These are phyloP conservation scores for Platichthys stellatus DNA, from an alignment of 2,113 vertebrate species.

Conservation along the genomic window DNA sequence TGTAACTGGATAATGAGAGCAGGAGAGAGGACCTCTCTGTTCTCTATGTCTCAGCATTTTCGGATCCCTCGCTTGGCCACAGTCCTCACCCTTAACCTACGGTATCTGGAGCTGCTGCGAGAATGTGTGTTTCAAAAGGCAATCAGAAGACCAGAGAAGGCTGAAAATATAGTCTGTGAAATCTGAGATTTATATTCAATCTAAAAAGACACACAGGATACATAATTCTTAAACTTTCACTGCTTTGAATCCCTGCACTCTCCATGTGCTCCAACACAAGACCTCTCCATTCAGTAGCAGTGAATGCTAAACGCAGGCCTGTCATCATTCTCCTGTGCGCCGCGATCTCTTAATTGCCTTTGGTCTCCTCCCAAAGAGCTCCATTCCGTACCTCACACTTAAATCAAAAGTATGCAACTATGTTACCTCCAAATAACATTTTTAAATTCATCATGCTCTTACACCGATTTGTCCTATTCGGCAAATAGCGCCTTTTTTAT, in stretches of 20 bases:
- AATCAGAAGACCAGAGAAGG: not conserved
- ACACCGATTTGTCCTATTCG: not conserved
- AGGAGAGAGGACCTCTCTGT: slow-evolving; percentile 64
- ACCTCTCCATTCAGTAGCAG: not conserved
- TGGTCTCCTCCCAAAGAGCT: slow-evolving; percentile 28
- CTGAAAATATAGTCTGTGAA: slow-evolving; percentile 4
- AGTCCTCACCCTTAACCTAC: slow-evolving; percentile 14
- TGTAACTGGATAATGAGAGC: slow-evolving; percentile 74
- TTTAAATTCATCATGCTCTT: not conserved
- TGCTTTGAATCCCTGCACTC: slow-evolving; percentile 6
- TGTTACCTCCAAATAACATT: not conserved
- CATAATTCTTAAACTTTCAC: not conserved
- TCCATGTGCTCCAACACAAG: not conserved
- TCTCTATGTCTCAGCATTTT: slow-evolving; percentile 63
- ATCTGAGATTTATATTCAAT: not conserved
- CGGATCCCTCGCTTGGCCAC: slow-evolving; percentile 38
- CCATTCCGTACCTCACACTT: slow-evolving; percentile 45
- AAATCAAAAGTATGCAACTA: slow-evolving; percentile 7
- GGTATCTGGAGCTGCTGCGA: slow-evolving; percentile 13
- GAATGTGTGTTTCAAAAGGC: slow-evolving; percentile 7
- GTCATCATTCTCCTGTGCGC: slow-evolving; percentile 40
- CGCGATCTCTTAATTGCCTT: slow-evolving; percentile 43
- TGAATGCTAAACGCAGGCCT: slow-evolving; percentile 22
- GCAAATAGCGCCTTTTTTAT: not conserved
- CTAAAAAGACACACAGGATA: slow-evolving; percentile 1